Base-by-base conservation (phyloP, 1,140 invertebrate species). In the Lepeophtheirus salmonis region DNA sequence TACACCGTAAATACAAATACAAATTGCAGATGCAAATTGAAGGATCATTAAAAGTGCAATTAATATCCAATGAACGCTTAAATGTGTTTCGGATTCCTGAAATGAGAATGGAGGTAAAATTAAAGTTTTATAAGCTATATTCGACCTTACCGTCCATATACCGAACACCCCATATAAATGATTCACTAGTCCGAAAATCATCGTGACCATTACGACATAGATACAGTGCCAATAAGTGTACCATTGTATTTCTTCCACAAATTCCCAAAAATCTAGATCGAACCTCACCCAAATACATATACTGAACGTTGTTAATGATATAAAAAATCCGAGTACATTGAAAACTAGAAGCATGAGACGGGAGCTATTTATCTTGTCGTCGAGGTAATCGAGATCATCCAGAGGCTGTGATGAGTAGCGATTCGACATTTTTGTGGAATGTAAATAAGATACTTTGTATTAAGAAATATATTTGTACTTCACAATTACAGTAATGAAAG, bases 1-100 rank as follows among this genome's bases (percentile, higher is more conserved):
- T 14, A 60, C 57, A 3, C 57, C 57, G 17, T 51, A 60, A n/a
- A 60, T 26, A 50, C 24, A 50, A 50, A 60, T 60, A 14, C 23
- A 12, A 2, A 51, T 22, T 2, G 57, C 57, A 18, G 21, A 17
- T 4, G 30, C 18, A 14, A 60, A 22, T 16, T 60, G 21, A 21
- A 60, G 30, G n/a, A 60, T 3, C 12, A 60, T 60, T 1, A 41
- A 1, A 50, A 57, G 25, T 17, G 26, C 55, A 13, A 17, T 3
- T 2, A 57, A 13, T 12, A 57, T 26, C 30, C 30, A 41, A n/a
- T 41, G 30, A n/a, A 41, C 30, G 6, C 6, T 41, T 10, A 41
- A n/a, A n/a, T 41, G 30, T 10, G n/a, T 6, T 41, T 6, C 6
- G 30, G 30, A 41, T n/a, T 41, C 14, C 20, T 52, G 16, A 14